A percentile compares a stretch with the other conserved stretches of the same genome.
Evolutionary conservation across 2,888 invertebrate species (phyloP).

Genomic region (Lasioglossum lativentre): DNA sequence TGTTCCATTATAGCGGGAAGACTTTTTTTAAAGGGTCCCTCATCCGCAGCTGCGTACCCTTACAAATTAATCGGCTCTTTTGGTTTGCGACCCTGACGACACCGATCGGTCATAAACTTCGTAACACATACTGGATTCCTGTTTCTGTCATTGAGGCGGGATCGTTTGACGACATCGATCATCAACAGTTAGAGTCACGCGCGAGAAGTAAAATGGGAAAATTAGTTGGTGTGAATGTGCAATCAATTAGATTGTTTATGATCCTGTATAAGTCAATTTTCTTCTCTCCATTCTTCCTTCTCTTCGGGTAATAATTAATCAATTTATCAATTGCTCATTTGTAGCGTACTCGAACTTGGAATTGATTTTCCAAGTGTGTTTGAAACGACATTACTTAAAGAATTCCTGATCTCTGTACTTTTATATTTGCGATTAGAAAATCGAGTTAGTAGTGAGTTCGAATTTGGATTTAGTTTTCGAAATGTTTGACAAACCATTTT

Average conservation of each 20-base stretch:
- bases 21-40: not conserved
- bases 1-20: not conserved
- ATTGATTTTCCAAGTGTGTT: not conserved
- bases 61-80: not conserved
- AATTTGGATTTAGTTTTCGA: too few species aligned
- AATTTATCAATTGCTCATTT: not conserved
- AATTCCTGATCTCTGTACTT: too few species aligned
- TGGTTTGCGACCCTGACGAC: not conserved
- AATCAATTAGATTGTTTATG: not conserved
- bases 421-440: too few species aligned
- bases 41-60: not conserved
- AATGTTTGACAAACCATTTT: too few species aligned
- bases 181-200: not conserved
- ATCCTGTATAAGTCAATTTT: not conserved
- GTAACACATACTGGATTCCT: slow-evolving; percentile 9
- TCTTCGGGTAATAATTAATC: not conserved
- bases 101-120: not conserved
- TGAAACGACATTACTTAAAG: not conserved
- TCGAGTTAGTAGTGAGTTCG: too few species aligned
- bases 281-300: not conserved
- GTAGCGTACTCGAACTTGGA: not conserved
- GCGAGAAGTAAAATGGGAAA: not conserved
- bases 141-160: not conserved
- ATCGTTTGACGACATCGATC: not conserved
- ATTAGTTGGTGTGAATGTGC: not conserved